These are phyloP conservation scores for Hylyphantes graminicola DNA, from an alignment of 1,140 invertebrate species.

Conservation along the genomic window DNA sequence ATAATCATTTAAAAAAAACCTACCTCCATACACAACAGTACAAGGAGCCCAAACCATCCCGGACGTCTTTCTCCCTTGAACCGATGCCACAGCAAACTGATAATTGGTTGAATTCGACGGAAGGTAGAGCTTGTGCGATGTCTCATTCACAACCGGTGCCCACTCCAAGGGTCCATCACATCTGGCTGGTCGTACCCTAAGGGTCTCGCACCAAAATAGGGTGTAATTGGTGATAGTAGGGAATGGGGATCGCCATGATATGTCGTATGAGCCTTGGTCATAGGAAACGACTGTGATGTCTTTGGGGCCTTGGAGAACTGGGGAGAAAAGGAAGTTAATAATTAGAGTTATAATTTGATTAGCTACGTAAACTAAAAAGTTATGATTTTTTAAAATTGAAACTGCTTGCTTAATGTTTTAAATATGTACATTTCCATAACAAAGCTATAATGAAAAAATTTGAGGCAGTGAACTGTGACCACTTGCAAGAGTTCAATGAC, in stretches of 20 bases:
- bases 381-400: no score
- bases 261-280: conserved; percentile 9
- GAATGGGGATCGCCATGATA: conserved; percentile 35
- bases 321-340: background rate
- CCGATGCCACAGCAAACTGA: conserved; percentile 49
- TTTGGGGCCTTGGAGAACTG: conserved; percentile 37
- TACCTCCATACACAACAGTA: conserved; percentile 33
- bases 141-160: background rate
- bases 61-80: conserved; percentile 8
- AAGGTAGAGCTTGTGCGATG: background rate
- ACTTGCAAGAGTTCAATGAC: no score
- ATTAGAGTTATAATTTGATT: background rate
- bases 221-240: background rate
- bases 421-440: no score
- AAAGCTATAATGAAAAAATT: no score
- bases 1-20: background rate
- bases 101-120: conserved; percentile 18
- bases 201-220: conserved; percentile 38
- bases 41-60: conserved; percentile 55
- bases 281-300: conserved; percentile 44
- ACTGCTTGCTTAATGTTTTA: no score
- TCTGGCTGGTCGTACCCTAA: background rate
- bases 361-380: background rate
- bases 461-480: no score
- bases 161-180: conserved; percentile 30